Evolutionary conservation across 2,888 invertebrate genomes (phyloP), one percentile per base, ranked within the genome.

Genomic region (Chloroclysta siterata): DNA sequence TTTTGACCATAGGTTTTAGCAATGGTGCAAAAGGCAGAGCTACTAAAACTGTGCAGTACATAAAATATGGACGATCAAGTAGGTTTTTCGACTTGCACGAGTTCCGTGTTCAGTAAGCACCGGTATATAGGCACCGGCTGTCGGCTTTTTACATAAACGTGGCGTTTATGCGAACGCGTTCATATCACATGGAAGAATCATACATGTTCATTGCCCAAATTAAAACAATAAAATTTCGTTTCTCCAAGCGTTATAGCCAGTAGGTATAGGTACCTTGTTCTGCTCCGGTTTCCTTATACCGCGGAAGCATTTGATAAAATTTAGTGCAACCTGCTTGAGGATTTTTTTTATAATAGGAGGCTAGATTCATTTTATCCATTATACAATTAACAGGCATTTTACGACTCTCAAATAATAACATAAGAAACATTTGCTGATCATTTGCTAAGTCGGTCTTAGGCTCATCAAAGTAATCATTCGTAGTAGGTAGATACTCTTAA

Each of bases 121-220:
- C 10, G 36, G 48, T 44, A 22, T 22, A n/a, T 22, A 33, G 3
- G 22, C n/a, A 22, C 33, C n/a, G n/a, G n/a, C n/a, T 17, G 28
- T 14, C 36, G n/a, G 52, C 36, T 44, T 46, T 44, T 52, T n/a
- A 28, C 42, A 33, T 17, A 29, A 52, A 46, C 22, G 22, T 1
- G 17, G 17, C 22, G 17, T 51, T 8, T 17, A 48, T 17, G 44
- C 42, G 33, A 58, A 51, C 51, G 51, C 52, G 58, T 33, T 36
- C 60, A 53, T 57, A 62, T 59, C 66, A 52, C 60, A 51, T 53
- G 47, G 46, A 68, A 65, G 60, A 63, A 60, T 58, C 60, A 60
- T 62, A 53, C 50, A 64, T 53, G 50, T 54, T 64, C 62, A 70
- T 68, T 70, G 60, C 57, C 55, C 61, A 63, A 66, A 63, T 70